Base-by-base conservation (phyloP, 1,140 invertebrate genomes). In the Pogonomyrmex californicus region DNA sequence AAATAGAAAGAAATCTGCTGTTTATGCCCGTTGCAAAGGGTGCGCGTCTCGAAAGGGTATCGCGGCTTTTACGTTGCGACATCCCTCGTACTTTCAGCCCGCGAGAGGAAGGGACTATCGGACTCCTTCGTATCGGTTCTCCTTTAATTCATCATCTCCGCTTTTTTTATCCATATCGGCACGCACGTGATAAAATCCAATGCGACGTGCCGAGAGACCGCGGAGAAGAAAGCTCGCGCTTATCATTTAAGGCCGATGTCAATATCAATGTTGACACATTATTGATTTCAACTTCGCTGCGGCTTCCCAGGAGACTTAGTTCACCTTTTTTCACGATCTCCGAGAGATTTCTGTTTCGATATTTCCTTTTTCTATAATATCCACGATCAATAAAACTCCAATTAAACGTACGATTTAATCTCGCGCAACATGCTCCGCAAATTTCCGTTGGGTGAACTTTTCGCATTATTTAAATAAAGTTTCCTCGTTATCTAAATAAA, bases 221-320 rank as follows among this genome's bases (percentile, higher is more conserved):
- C 10, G 73, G 10, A 44, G 33, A 5, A 49, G 58, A 77, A 73
- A 47, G 17, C 41, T 51, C 38, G 23, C 23, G 30, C 54, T 30
- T 41, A 73, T 60, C 58, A 56, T 82, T 82, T 73, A 73, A 41
- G 41, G 47, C 41, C 30, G 51, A 73, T 17, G 66, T 30, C 30
- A 75, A 75, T 83, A 78, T 85, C 73, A 65, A 85, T 85, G 65
- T 78, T 85, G 70, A 78, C 73, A 51, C 73, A 2, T 49, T 83
- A 76, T 76, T 62, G 68, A 76, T 85, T 76, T 76, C 70, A 82
- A 82, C 68, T 58, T 44, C n/a, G 71, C 12, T 4, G 47, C 12
- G 82, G 36, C 44, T 62, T 76, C 44, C 23, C 71, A 23, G 9
- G 9, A 2, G 71, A 44, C 73, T 30, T 63, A 62, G n/a, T 38